Base-by-base conservation (phyloP, 2,888 invertebrate species). In the Epistrophe grossulariae region DNA sequence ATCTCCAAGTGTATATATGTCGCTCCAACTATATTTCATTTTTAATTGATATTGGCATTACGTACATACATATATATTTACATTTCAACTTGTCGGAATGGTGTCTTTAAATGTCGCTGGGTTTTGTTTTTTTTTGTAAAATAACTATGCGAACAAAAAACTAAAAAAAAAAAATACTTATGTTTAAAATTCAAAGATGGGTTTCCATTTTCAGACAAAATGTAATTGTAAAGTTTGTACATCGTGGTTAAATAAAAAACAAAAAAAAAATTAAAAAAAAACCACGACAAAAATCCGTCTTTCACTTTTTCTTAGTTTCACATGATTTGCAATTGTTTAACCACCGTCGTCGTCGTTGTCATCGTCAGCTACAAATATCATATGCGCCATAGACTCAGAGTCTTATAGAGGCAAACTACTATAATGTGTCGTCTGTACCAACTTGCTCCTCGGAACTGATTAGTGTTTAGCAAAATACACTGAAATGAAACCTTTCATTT, bases 231-330 rank as follows among this genome's bases (percentile, higher is more conserved):
- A 45, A n/a, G n/a, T 45, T 45, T n/a, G n/a, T 45, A 45, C 45
- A 45, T 45, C n/a, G 45, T n/a, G 15, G 45, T n/a, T n/a, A 45
- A 15, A 45, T 45, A 45, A 7, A 45, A 13, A 40, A 15, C 2
- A 15, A 40, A 2, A n/a, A n/a, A n/a, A n/a, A n/a, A n/a, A n/a
- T n/a, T n/a, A n/a, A n/a, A n/a, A n/a, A n/a, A n/a, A n/a, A n/a
- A n/a, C n/a, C n/a, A 8, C 15, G 2, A 45, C 15, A 45, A 45
- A 45, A 45, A 45, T 45, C 7, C n/a, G 45, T 45, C 45, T 45
- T 45, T 45, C 45, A 45, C 45, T 45, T 45, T 45, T 45, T 45
- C 45, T 15, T 45, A 45, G 45, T 45, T 45, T 45, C 45, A 45
- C n/a, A 45, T n/a, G n/a, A 45, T 45, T n/a, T 45, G 45, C 45